Percentiles rank a stretch among this genome's conserved stretches.
Evolutionary conservation across 2,888 invertebrate species (phyloP).

Genomic region (Scaptomyza caliginosa): DNA sequence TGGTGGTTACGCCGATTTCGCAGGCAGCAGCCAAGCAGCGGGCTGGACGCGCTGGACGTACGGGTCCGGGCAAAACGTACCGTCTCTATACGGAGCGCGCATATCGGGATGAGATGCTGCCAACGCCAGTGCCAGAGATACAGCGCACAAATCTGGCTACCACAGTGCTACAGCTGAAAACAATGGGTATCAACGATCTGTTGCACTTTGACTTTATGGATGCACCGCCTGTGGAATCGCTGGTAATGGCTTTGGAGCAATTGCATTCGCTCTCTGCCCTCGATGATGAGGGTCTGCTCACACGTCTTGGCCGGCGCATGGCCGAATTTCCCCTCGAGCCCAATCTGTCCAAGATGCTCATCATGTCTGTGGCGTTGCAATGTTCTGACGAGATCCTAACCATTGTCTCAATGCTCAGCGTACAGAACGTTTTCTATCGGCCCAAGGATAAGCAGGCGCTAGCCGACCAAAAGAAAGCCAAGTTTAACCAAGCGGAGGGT

Average conservation of each 20-base stretch:
- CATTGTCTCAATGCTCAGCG: constrained; percentile 99
- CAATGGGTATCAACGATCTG: constrained; percentile 99
- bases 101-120: constrained; percentile 99
- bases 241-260: constrained; percentile 98
- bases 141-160: constrained; percentile 99
- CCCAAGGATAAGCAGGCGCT: constrained; percentile 98
- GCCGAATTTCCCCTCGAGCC: constrained; percentile 99
- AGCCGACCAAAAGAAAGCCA: constrained; percentile 99
- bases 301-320: constrained; percentile 94
- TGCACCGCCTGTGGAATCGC: constrained; percentile 98
- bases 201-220: constrained; percentile 99
- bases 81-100: constrained; percentile 99
- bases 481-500: constrained; percentile 98
- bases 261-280: constrained; percentile 98
- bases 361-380: constrained; percentile 98
- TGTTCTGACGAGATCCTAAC: constrained; percentile 99
- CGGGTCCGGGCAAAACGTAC: constrained; percentile 98
- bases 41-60: constrained; percentile 97
- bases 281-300: constrained; percentile 96
- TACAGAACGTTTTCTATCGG: constrained; percentile 98
- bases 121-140: constrained; percentile 99
- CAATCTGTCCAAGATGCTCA: constrained; percentile 98
- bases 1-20: constrained; percentile 99
- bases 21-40: constrained; percentile 98
- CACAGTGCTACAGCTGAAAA: constrained; percentile 96